Conservation (phyloP, 2,113 vertebrate species). For the Anarhynchus alexandrinus region DNA sequence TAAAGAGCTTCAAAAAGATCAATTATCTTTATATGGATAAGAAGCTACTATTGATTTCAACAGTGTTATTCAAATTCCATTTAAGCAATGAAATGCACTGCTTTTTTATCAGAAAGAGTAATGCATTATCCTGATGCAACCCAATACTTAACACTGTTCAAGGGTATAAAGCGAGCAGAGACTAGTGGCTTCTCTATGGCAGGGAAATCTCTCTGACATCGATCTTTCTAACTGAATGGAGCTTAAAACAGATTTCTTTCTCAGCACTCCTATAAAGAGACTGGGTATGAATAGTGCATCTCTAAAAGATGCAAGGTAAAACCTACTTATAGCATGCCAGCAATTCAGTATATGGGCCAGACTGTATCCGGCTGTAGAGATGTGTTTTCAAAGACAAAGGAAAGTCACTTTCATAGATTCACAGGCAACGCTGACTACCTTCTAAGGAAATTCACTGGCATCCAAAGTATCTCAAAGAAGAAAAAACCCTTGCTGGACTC, state of each 20-base stretch:
- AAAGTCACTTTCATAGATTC: not conserved
- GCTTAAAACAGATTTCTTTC: not conserved
- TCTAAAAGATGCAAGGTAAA: not conserved
- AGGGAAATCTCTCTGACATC: not conserved
- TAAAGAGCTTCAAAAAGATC: constrained; percentile 34
- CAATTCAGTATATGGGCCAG: not conserved
- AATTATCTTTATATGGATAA: constrained; percentile 44
- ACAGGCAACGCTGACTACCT: accelerated
- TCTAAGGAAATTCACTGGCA: not conserved
- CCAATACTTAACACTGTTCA: not conserved
- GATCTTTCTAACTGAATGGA: not conserved
- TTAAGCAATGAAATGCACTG: constrained; percentile 5
- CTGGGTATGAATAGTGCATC: not conserved
- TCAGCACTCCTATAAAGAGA: not conserved
- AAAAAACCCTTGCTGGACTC: not conserved
- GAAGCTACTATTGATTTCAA: constrained; percentile 40
- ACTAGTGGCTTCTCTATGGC: not conserved
- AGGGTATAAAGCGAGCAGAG: not conserved
- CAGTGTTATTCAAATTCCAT: constrained; percentile 41
- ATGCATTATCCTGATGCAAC: not conserved
- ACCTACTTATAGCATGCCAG: not conserved
- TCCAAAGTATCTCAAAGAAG: not conserved
- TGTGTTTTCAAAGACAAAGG: not conserved
- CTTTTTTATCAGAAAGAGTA: not conserved
- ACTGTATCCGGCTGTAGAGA: not conserved